Conservation (phyloP, 2,797 vertebrate species). For the Ispidina picta region DNA sequence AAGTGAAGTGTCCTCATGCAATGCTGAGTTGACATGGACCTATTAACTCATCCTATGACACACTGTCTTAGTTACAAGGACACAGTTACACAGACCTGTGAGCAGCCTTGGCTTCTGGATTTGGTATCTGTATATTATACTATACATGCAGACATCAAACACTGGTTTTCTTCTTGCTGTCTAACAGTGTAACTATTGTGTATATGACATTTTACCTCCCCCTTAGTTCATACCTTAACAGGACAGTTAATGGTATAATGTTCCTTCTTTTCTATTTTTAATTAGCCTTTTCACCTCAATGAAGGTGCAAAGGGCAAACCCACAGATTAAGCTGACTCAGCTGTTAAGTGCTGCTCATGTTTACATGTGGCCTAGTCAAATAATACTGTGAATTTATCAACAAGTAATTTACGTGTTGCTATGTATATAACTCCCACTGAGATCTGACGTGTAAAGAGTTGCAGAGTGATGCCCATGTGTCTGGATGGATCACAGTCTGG, state of each 20-base stretch:
- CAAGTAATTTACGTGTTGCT: background rate
- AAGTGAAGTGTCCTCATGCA: background rate
- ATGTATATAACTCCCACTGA: background rate
- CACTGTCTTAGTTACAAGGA: background rate
- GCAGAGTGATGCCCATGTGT: background rate
- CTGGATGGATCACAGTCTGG: background rate
- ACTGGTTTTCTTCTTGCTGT: background rate
- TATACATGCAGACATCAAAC: background rate
- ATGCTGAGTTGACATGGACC: background rate
- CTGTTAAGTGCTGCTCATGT: background rate
- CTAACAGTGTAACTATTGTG: background rate
- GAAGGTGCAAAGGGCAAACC: conserved; percentile 11
- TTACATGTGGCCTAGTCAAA: background rate
- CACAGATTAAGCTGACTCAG: background rate
- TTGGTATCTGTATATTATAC: background rate
- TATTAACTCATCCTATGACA: background rate
- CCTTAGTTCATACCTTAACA: background rate
- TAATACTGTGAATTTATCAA: background rate
- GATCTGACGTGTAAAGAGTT: background rate
- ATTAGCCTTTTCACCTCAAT: background rate
- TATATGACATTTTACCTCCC: background rate
- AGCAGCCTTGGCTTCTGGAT: background rate
- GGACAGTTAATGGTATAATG: background rate
- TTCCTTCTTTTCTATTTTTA: conserved; percentile 32
- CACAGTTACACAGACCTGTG: background rate